These are phyloP conservation scores for Crossaster papposus DNA, from an alignment of 53 echinoderm and acorn worm genomes.

Conservation along the genomic window DNA sequence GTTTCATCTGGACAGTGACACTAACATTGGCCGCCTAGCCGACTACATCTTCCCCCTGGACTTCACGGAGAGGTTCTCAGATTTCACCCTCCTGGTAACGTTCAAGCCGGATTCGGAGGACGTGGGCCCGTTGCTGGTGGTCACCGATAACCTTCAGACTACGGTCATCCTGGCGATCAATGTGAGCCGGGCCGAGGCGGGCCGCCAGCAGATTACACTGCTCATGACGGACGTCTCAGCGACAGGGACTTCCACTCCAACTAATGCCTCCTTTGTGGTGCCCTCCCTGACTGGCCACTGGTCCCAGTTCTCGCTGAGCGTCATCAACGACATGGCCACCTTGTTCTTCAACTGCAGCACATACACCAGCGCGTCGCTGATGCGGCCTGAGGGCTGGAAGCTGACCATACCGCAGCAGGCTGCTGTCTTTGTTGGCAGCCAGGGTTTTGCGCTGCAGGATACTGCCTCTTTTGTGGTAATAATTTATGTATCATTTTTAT, in stretches of 20 bases:
- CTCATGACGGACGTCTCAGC: slow-evolving; percentile 68
- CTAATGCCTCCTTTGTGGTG: slow-evolving; percentile 67
- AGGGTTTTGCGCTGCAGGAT: slow-evolving; percentile 63
- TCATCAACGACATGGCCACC: slow-evolving; percentile 74
- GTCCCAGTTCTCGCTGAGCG: slow-evolving; percentile 81
- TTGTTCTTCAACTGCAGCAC: slow-evolving; percentile 80
- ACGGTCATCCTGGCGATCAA: slow-evolving; percentile 83
- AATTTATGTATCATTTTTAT: neutral
- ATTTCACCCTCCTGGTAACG: slow-evolving; percentile 86
- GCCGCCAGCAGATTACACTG: slow-evolving; percentile 66
- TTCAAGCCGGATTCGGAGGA: slow-evolving; percentile 76
- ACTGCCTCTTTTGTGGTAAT: slow-evolving; percentile 17
- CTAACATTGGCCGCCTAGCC: slow-evolving; percentile 80
- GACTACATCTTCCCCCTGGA: slow-evolving; percentile 71
- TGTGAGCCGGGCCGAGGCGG: slow-evolving; percentile 56
- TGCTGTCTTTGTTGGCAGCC: slow-evolving; percentile 83
- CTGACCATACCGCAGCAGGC: slow-evolving; percentile 72
- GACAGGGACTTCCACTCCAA: neutral
- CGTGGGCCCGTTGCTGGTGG: slow-evolving; percentile 80
- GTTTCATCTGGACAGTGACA: slow-evolving; percentile 63
- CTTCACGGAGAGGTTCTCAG: slow-evolving; percentile 68
- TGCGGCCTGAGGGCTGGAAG: slow-evolving; percentile 74
- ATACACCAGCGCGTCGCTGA: slow-evolving; percentile 65
- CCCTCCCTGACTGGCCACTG: slow-evolving; percentile 81
- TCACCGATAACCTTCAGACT: slow-evolving; percentile 72